Evolutionary conservation across 2,888 invertebrate species (phyloP), one percentile per base, ranked within the genome.

Genomic region (Drosophila putrida): DNA sequence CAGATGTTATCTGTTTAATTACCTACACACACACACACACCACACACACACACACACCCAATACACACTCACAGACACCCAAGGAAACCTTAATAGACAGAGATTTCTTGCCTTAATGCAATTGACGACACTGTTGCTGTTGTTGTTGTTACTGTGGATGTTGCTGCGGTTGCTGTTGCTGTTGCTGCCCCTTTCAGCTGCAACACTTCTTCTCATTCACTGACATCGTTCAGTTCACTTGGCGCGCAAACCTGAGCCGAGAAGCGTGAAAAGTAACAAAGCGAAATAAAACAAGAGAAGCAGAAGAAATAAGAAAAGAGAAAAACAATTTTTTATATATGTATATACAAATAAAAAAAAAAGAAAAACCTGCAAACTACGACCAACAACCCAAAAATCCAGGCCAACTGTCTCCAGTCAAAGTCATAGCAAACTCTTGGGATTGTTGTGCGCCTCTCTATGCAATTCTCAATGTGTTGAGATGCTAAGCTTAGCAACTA

Each of bases 1-100:
- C 71, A 75, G 83, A 86, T 80, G 86, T 68, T 80, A 78, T 78
- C 64, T 69, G 78, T 78, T 83, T 86, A 83, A 82, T 82, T 86
- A 82, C 78, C 71, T 51, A 55, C 63, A 74, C 61, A 60, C 44
- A 49, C 66, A 66, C 44, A 44, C n/a, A 35, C 44, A 54, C 27
- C 3, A 54, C 33, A 47, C 33, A 44, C 53, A 44, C 4, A 39
- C 49, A 54, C 47, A 50, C 47, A 61, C 44, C n/a, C n/a, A 0
- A 20, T 3, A 51, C 46, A 53, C 54, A 43, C 43, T 9, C 9
- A 71, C n/a, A 60, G 38, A 55, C 53, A 66, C 49, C 39, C 39
- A 31, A 25, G 54, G 38, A 43, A 39, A 60, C 43, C 67, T 67
- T 72, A 51, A 67, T 64, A 77, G 58, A 64, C 64, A 68, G 61